Conservation (phyloP, 2,888 invertebrate genomes). For the Dryococelus australis region DNA sequence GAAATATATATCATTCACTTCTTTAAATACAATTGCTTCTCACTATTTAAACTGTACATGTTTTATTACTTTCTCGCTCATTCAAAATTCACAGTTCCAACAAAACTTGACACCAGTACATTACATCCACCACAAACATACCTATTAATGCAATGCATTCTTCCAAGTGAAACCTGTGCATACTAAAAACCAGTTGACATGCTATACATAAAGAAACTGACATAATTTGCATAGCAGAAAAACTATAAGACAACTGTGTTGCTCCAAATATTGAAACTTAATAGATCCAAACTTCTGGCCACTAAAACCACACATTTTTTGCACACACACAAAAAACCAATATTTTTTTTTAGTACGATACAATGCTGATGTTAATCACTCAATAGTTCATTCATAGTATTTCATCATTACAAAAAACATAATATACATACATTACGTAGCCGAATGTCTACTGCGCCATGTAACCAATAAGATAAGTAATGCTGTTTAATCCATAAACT, state of each 20-base stretch:
- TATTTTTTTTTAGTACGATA: too few relatives aligned
- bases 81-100: neutral
- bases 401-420: neutral
- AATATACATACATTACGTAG: neutral
- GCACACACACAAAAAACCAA: too few relatives aligned
- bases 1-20: conserved; percentile 16
- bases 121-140: neutral
- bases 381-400: too few relatives aligned
- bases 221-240: neutral
- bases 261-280: neutral
- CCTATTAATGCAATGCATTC: neutral
- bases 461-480: neutral
- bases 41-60: neutral
- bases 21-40: conserved; percentile 5
- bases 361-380: too few relatives aligned
- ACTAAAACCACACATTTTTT: too few relatives aligned
- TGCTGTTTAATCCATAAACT: too few relatives aligned
- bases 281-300: neutral
- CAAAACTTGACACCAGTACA: neutral
- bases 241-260: neutral
- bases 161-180: neutral
- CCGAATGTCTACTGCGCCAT: neutral
- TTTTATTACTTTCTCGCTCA: neutral
- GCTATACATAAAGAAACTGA: neutral
- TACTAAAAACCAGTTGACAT: neutral